A percentile compares a stretch with the other conserved stretches of the same genome.
These are phyloP conservation scores for Apus apus DNA, from an alignment of 2,113 vertebrate genomes.

Conservation along the genomic window DNA sequence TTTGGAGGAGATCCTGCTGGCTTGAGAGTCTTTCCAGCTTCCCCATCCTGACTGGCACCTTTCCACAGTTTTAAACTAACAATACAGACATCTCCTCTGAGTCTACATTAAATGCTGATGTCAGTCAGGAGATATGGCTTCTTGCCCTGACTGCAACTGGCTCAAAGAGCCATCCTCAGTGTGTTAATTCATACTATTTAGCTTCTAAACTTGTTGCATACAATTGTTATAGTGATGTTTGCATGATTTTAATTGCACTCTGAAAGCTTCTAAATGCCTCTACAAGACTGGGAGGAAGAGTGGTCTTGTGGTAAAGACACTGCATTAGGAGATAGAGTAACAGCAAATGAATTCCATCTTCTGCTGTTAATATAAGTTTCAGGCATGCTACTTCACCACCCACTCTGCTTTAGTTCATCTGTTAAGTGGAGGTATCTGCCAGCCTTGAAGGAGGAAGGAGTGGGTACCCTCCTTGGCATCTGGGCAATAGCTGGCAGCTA, in stretches of 20 bases:
- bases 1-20: not conserved
- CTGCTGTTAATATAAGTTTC: not conserved
- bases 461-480: not conserved
- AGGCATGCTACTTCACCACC: not conserved
- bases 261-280: not conserved
- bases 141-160: not conserved
- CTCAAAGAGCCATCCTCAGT: not conserved
- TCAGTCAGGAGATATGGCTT: not conserved
- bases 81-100: not conserved
- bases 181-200: not conserved
- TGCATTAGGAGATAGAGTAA: not conserved
- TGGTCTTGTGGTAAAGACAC: not conserved
- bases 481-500: not conserved
- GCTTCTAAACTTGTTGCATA: not conserved
- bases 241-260: not conserved
- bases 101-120: not conserved
- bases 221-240: not conserved
- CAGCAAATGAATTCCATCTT: not conserved
- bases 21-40: not conserved
- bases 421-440: not conserved
- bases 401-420: not conserved
- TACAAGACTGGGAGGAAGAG: not conserved
- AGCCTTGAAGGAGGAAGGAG: not conserved
- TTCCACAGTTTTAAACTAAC: slow-evolving; percentile 3
- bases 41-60: not conserved